phyloP scores from a whole-genome alignment of 2,888 invertebrate genomes.

The Pyrrhosoma nymphula region DNA sequence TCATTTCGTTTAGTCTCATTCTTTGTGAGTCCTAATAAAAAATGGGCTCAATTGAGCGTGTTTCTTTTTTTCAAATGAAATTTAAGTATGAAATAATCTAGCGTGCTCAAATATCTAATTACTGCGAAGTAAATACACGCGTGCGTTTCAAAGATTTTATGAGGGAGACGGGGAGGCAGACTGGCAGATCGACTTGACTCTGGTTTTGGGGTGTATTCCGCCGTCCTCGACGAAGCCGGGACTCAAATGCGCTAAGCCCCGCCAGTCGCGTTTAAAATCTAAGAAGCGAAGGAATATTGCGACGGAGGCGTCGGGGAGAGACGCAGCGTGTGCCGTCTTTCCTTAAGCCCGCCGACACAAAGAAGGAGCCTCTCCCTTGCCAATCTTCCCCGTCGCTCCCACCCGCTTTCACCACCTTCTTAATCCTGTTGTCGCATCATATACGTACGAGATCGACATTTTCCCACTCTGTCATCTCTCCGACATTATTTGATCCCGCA shows the following conservation, averaged over 20 bases:
- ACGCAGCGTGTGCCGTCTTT: background rate
- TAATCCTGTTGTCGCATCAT: conserved; percentile 10
- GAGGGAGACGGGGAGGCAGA: background rate
- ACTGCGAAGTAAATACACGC: too few relatives aligned
- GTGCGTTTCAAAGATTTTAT: too few relatives aligned
- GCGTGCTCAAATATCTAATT: too few relatives aligned
- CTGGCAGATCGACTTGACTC: background rate
- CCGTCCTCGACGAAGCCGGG: background rate
- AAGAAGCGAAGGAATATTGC: background rate
- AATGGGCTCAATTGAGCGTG: too few relatives aligned
- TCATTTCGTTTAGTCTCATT: too few relatives aligned
- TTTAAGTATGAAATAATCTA: too few relatives aligned
- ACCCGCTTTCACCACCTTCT: background rate
- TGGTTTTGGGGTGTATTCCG: background rate
- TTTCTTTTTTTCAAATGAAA: too few relatives aligned
- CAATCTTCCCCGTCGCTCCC: background rate
- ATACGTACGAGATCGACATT: background rate
- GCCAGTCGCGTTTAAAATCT: background rate
- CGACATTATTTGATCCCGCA: too few relatives aligned
- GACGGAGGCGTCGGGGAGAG: background rate
- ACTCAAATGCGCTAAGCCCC: background rate
- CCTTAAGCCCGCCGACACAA: background rate
- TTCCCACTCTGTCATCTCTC: background rate
- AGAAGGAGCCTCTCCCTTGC: background rate
- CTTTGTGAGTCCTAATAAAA: too few relatives aligned